phyloP scores from a whole-genome alignment of 2,888 invertebrate genomes.

The Nematopogon swammerdamellus region DNA sequence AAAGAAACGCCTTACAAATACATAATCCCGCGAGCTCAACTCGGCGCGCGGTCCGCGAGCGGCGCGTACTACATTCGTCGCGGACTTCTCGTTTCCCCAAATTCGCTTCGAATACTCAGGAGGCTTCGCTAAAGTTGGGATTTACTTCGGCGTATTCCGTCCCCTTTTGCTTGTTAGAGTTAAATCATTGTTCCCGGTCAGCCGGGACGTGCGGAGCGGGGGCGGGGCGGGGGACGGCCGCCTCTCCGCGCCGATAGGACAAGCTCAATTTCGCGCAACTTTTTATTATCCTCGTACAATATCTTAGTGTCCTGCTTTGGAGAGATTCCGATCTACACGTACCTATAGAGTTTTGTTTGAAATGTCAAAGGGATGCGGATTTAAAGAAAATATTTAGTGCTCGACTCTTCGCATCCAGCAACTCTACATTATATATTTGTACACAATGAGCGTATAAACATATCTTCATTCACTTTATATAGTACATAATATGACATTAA shows the following conservation, averaged over 20 bases:
- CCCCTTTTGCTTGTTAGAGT: background rate
- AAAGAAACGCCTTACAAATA: slow-evolving; percentile 42
- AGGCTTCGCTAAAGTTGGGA: slow-evolving; percentile 4
- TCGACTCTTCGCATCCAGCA: no score
- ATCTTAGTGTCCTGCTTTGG: background rate
- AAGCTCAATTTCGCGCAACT: slow-evolving; percentile 46
- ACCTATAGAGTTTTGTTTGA: no score
- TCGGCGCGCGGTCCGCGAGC: slow-evolving; percentile 1
- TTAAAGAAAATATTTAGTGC: no score
- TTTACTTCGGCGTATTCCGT: background rate
- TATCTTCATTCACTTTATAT: no score
- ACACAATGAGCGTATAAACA: no score
- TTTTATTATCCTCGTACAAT: slow-evolving; percentile 43
- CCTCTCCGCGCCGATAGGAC: slow-evolving; percentile 26
- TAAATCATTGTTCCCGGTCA: slow-evolving; percentile 33
- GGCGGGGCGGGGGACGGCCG: background rate
- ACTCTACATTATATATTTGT: no score
- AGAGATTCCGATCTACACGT: background rate
- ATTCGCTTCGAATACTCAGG: slow-evolving; percentile 24
- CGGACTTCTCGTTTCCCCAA: slow-evolving; percentile 14
- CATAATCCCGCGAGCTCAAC: slow-evolving; percentile 30
- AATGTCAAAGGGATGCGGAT: no score
- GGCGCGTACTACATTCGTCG: slow-evolving; percentile 11
- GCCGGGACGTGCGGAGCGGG: slow-evolving; percentile 15
- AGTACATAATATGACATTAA: no score